Base-by-base conservation (phyloP, 2,888 invertebrate species). In the Erpobdella octoculata region DNA sequence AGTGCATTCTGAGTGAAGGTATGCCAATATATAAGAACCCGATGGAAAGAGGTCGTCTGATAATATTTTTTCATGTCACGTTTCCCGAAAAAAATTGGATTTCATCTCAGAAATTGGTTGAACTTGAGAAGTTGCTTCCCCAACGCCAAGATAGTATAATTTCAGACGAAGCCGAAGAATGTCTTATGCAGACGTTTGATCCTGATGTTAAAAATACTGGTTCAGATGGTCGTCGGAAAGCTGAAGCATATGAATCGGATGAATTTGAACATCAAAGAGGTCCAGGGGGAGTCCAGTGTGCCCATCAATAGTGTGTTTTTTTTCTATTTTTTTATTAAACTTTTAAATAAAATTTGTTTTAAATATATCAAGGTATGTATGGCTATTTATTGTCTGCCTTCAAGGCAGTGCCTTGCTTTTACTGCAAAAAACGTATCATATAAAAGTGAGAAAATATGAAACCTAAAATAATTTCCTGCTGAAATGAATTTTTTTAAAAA, bases 21-120 rank as follows among this genome's bases (percentile, higher is more conserved):
- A 97, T 98, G 96, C 97, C 97, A 0, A 88, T 89, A 79, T 91
- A 92, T 84, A 91, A 91, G 83, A 92, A 93, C 85, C 95, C 95
- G 46, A 91, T 93, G 82, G 92, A 93, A 79, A 92, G 92, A 78
- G 90, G 91, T 70, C 89, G 91, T 78, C 88, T 97, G 71, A 90
- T 96, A 76, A 89, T 97, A 75, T 91, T 93, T 81, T 97, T 96
- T 84, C 85, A 88, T 80, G 93, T 97, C 69, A 89, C 90, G 79
- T 96, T 96, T 86, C 84, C 84, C 4, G 72, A 76, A 21, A 92
- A 92, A 1, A 87, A 88, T 76, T 79, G 79, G 72, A 87, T 93
- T 79, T 87, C 65, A 31, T 36, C 89, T 62, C 88, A 89, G 80
- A 85, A 89, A 79, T 87, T 93, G 8, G 37, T 73, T 4, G 74